phyloP scores from a whole-genome alignment of 1,140 invertebrate genomes.

The Tenebrio molitor region DNA sequence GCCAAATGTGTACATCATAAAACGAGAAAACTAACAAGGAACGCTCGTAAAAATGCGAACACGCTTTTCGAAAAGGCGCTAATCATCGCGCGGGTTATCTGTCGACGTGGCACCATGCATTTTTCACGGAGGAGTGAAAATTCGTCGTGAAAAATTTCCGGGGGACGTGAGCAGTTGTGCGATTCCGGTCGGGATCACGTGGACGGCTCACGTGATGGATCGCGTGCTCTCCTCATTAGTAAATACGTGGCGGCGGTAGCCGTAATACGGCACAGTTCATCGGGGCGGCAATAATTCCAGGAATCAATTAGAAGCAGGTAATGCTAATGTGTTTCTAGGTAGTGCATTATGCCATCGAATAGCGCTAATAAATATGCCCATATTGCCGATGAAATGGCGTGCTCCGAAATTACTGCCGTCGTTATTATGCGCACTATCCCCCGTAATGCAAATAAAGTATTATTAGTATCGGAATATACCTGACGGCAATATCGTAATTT shows the following conservation, averaged over 20 bases:
- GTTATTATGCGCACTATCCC: conserved; percentile 40
- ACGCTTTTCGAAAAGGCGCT: conserved; percentile 27
- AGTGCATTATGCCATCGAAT: conserved; percentile 40
- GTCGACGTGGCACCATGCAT: too few relatives aligned
- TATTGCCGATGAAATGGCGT: conserved; percentile 42
- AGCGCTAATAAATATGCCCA: conserved; percentile 43
- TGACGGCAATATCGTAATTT: conserved; percentile 41
- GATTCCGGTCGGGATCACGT: background rate
- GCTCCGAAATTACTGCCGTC: conserved; percentile 34
- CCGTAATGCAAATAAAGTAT: conserved; percentile 45
- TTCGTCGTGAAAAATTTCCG: too few relatives aligned
- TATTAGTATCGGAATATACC: conserved; percentile 35
- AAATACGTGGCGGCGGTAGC: conserved; percentile 27
- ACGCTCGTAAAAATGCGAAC: conserved; percentile 28
- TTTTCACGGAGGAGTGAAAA: too few relatives aligned
- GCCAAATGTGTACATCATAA: conserved; percentile 36
- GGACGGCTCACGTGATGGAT: conserved; percentile 13
- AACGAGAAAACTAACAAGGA: conserved; percentile 37
- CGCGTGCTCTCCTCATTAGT: conserved; percentile 31
- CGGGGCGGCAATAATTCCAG: conserved; percentile 31
- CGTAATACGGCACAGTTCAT: conserved; percentile 31
- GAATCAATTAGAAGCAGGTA: conserved; percentile 42
- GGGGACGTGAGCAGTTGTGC: too few relatives aligned
- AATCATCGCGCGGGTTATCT: background rate
- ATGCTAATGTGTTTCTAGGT: conserved; percentile 41